phyloP scores from a whole-genome alignment of 2,113 vertebrate genomes.

The Uria aalge region DNA sequence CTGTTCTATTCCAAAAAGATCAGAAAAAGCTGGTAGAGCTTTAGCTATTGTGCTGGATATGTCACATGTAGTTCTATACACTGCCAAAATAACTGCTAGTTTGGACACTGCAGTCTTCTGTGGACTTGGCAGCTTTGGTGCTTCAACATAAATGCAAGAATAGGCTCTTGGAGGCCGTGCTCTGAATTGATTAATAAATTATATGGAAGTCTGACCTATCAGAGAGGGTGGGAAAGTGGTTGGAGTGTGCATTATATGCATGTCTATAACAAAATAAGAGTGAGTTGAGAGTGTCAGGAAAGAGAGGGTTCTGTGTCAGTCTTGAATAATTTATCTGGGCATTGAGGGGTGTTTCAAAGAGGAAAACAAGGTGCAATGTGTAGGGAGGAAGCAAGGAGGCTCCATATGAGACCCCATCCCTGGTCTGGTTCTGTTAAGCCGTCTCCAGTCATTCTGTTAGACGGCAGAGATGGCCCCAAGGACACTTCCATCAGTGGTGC shows the following conservation, averaged over 20 bases:
- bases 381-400: not conserved
- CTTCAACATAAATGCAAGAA: not conserved
- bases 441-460: not conserved
- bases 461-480: not conserved
- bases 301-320: not conserved
- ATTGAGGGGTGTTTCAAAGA: not conserved
- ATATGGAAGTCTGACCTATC: not conserved
- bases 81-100: not conserved
- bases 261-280: not conserved
- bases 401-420: fast-evolving
- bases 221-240: not conserved
- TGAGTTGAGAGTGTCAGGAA: not conserved
- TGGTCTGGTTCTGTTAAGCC: not conserved
- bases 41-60: not conserved
- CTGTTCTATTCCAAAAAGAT: not conserved
- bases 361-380: not conserved
- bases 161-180: not conserved
- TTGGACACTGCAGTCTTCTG: not conserved
- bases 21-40: not conserved
- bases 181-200: not conserved
- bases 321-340: not conserved
- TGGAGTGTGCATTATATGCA: not conserved
- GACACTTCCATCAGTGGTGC: not conserved
- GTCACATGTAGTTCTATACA: fast-evolving
- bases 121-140: not conserved